These are phyloP conservation scores for Brachyrhaphis roseni DNA, from an alignment of 2,797 vertebrate genomes.

Conservation along the genomic window DNA sequence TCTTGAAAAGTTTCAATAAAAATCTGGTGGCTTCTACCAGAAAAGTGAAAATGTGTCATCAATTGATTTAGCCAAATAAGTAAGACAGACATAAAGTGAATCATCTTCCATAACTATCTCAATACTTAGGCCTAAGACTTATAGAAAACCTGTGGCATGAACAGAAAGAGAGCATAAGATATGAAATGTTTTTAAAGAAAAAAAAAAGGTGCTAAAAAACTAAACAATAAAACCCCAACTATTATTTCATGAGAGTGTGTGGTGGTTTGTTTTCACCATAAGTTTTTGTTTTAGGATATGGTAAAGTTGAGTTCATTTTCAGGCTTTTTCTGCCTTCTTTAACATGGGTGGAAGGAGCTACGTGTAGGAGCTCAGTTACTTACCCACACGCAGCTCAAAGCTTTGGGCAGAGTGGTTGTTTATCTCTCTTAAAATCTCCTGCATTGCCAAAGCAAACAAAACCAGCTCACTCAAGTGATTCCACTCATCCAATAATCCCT, in stretches of 20 bases:
- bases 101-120: background rate
- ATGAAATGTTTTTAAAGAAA: background rate
- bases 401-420: slow-evolving; percentile 75
- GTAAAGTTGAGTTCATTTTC: background rate
- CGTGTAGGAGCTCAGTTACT: slow-evolving; percentile 3
- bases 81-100: background rate
- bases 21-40: background rate
- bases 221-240: background rate
- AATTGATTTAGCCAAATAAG: background rate
- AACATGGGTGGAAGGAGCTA: background rate
- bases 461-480: slow-evolving; percentile 83
- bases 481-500: slow-evolving; percentile 71
- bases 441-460: slow-evolving; percentile 83
- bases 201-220: background rate
- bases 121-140: background rate
- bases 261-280: background rate
- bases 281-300: background rate
- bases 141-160: background rate
- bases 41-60: background rate
- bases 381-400: slow-evolving; percentile 84
- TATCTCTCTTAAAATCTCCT: slow-evolving; percentile 80
- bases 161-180: background rate
- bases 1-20: background rate
- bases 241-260: background rate
- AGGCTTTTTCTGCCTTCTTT: background rate